Percentiles rank a stretch among this genome's conserved stretches.
Evolutionary conservation across 2,888 invertebrate genomes (phyloP).

Genomic region (Drosophila picticornis): DNA sequence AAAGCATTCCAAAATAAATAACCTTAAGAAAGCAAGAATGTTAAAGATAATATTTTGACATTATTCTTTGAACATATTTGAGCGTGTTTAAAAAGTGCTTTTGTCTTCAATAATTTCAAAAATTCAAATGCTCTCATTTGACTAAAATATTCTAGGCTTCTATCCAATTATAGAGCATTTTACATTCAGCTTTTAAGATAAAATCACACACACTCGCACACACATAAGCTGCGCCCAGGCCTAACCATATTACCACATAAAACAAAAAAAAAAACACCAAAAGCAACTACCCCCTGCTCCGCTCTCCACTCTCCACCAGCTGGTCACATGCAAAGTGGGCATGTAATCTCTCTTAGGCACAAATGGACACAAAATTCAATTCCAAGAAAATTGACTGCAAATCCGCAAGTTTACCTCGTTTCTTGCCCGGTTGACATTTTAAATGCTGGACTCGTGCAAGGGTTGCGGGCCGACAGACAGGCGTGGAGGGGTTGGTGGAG

Average conservation of each 20-base stretch:
- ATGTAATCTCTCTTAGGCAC: conserved; percentile 64
- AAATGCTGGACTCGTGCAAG: conserved; percentile 36
- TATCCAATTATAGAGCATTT: conserved; percentile 31
- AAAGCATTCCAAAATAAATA: background rate
- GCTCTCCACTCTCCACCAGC: background rate
- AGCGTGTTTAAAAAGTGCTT: background rate
- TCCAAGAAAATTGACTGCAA: conserved; percentile 79
- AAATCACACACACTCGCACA: conserved; percentile 11
- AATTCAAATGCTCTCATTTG: background rate
- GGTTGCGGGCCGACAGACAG: background rate
- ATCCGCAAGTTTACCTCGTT: conserved; percentile 48
- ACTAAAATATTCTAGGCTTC: background rate
- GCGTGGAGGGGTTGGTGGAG: background rate
- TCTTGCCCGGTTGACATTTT: conserved; percentile 64
- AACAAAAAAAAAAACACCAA: conserved; percentile 49
- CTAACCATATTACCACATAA: conserved; percentile 47
- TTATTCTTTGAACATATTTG: background rate
- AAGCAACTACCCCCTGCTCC: background rate
- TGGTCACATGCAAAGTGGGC: conserved; percentile 67
- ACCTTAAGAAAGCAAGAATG: background rate
- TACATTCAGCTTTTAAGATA: conserved; percentile 7
- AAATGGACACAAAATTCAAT: conserved; percentile 73
- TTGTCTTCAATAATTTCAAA: background rate
- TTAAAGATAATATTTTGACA: background rate
- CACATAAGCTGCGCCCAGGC: conserved; percentile 40